Percentiles rank a stretch among this genome's conserved stretches.
These are phyloP conservation scores for Dryobotodes eremita DNA, from an alignment of 2,888 invertebrate species.

Conservation along the genomic window DNA sequence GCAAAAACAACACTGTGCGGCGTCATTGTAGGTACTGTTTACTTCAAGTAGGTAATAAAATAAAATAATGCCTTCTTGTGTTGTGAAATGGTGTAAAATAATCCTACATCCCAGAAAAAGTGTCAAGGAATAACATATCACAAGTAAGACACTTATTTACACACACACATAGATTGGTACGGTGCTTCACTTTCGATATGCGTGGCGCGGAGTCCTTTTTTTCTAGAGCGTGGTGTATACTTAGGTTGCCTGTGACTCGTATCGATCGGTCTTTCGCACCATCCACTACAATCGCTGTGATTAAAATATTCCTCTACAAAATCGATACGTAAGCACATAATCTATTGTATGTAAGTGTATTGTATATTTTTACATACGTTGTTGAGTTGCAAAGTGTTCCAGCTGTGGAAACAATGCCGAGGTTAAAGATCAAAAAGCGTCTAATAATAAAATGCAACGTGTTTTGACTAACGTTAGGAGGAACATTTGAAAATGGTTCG, in stretches of 20 bases:
- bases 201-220: too few species aligned
- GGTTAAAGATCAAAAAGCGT: conserved; percentile 68
- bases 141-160: too few species aligned
- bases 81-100: too few species aligned
- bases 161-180: too few species aligned
- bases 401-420: conserved; percentile 66
- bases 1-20: too few species aligned
- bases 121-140: too few species aligned
- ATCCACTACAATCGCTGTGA: background rate
- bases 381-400: conserved; percentile 50
- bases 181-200: too few species aligned
- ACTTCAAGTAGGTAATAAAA: too few species aligned
- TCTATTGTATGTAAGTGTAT: conserved; percentile 45
- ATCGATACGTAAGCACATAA: conserved; percentile 1
- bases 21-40: too few species aligned
- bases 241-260: background rate
- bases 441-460: conserved; percentile 61
- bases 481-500: background rate
- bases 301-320: conserved; percentile 29
- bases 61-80: too few species aligned
- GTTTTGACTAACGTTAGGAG: conserved; percentile 26
- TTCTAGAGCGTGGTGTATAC: too few species aligned
- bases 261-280: conserved; percentile 11
- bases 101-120: too few species aligned
- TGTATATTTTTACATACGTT: conserved; percentile 61